A percentile compares a stretch with the other conserved stretches of the same genome.
These are phyloP conservation scores for Paralvinella palmiformis DNA, from an alignment of 1,140 invertebrate genomes.

Conservation along the genomic window DNA sequence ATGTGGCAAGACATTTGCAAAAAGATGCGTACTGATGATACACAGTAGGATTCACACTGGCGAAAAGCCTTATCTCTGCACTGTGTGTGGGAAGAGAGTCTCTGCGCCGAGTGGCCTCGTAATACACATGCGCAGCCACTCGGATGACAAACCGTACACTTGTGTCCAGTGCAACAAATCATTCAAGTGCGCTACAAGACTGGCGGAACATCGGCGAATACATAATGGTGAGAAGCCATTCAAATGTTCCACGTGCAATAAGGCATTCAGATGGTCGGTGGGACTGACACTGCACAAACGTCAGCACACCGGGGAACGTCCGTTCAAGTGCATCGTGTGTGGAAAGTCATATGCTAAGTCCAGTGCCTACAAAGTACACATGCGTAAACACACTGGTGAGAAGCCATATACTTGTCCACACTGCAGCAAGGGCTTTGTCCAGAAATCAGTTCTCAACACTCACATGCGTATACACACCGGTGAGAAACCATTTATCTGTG, in stretches of 20 bases:
- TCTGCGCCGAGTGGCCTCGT: neutral
- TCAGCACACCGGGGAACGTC: too few relatives aligned
- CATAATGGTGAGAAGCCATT: constrained; percentile 96
- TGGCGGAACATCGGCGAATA: constrained; percentile 93
- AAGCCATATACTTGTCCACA: too few relatives aligned
- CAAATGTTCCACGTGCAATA: constrained; percentile 57
- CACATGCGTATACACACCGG: too few relatives aligned
- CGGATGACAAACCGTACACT: constrained; percentile 70
- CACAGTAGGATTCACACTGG: constrained; percentile 33
- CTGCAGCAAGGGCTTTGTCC: too few relatives aligned
- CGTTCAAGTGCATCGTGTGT: too few relatives aligned
- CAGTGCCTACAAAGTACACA: too few relatives aligned
- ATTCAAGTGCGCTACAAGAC: constrained; percentile 86
- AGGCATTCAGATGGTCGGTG: constrained; percentile 60
- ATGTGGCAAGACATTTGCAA: constrained; percentile 46
- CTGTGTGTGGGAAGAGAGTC: constrained; percentile 20
- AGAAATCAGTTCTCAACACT: too few relatives aligned
- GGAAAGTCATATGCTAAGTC: too few relatives aligned
- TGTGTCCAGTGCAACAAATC: constrained; percentile 94
- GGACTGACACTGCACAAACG: constrained; percentile 22
- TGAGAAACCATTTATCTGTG: too few relatives aligned
- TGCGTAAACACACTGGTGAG: too few relatives aligned
- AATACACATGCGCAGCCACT: constrained; percentile 83
- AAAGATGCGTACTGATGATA: constrained; percentile 38
- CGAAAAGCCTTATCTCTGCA: constrained; percentile 31